Evolutionary conservation across 2,113 vertebrate genomes (phyloP), one percentile per base, ranked within the genome.

Genomic region (Myiozetetes cayanensis): DNA sequence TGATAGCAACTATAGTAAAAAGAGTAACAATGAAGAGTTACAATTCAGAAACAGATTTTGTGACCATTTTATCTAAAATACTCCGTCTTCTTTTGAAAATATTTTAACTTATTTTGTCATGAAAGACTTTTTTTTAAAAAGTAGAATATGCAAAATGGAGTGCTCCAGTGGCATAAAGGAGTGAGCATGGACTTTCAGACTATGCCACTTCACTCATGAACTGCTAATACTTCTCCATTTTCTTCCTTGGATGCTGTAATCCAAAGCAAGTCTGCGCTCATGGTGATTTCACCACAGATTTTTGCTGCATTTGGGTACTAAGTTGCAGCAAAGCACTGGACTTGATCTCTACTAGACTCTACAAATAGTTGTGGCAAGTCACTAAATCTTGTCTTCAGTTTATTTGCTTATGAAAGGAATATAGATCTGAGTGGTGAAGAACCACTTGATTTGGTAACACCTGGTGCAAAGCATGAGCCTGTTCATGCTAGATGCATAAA

Each of bases 91-190:
- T 87, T 73, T 44, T 65, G 50, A n/a, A 19, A 70, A n/a, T 2
- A 61, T 55, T 94, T 86, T 55, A 39, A 37, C 14, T 75, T 79
- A 15, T 8, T 62, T 49, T 84, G 9, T 65, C 30, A 17, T n/a
- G 11, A 58, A 66, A 84, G 22, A 2, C 3, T 18, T 37, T 67
- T 35, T 44, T 44, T 2, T 47, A 41, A 41, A 20, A 43, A 7
- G 2, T 37, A 3, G 4, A 56, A 35, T 24, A n/a, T 16, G 23
- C 18, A 37, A 62, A 46, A 14, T 76, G 31, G 83, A 68, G 47
- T 1, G 2, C 8, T 46, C 6, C 9, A 4, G 5, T 25, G 55
- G 41, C 2, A 1, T 47, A 10, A 61, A 76, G 35, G 35, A 30
- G 21, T 68, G 31, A 61, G 41, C 18, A 14, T 27, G 18, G 37